Base-by-base conservation (phyloP, 1,140 invertebrate species). In the Cotesia glomerata region DNA sequence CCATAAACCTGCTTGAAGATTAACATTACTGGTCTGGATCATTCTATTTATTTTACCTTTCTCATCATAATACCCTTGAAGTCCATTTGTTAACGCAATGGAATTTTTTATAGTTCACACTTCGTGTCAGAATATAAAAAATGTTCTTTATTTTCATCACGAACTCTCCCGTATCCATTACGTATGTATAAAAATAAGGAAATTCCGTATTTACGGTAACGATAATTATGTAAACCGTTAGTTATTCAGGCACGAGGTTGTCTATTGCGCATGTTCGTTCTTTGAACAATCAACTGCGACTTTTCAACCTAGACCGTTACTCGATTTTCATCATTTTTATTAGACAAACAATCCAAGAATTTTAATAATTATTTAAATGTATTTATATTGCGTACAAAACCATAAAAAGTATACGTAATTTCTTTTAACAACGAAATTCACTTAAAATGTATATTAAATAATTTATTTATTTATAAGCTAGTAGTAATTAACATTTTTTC, bases 181-280 rank as follows among this genome's bases (percentile, higher is more conserved):
- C 58, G 26, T 26, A 61, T 61, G 1, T 18, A 56, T 26, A 61
- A 45, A 8, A 45, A 45, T 5, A 45, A 7, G 39, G 39, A 32
- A 32, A 13, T 61, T 61, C 26, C 16, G 26, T 61, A 3, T 61
- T 61, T 61, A 61, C 58, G 58, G 58, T 26, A 61, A 61, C 26
- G 58, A 13, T 61, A 61, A 61, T 61, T 4, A 26, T 61, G 1
- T 18, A 16, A 64, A 32, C 62, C 62, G 62, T 64, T 64, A 64
- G 62, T 64, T 13, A 36, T 64, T 64, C 62, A 39, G 39, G 36
- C 13, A 32, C 32, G 36, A 63, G 61, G 4, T 63, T 35, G 36
- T 26, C 26, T 26, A 59, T 26, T 7, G 58, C 26, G 36, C 36
- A 45, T 5, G 39, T 45, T 9, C 7, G 11, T 45, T 45, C 39